These are phyloP conservation scores for Psilopsiagon aymara DNA, from an alignment of 2,113 vertebrate genomes.

Conservation along the genomic window DNA sequence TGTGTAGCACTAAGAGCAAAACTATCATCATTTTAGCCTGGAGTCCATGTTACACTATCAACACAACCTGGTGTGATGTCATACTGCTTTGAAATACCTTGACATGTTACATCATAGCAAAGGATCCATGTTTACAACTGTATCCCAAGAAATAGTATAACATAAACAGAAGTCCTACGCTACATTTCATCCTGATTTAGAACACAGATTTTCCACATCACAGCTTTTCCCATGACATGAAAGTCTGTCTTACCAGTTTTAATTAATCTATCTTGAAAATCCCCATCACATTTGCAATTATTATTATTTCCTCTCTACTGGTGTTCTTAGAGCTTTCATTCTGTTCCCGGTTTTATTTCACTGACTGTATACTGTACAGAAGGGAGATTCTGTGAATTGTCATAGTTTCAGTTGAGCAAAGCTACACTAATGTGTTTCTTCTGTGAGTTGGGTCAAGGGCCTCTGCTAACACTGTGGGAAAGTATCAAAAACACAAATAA, in stretches of 20 bases:
- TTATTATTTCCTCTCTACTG: neutral
- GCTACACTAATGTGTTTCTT: neutral
- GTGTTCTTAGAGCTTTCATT: neutral
- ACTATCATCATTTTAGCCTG: neutral
- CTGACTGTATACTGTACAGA: neutral
- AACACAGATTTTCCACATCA: neutral
- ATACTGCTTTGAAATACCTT: neutral
- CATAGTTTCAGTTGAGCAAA: neutral
- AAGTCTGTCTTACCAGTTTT: neutral
- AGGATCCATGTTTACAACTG: neutral
- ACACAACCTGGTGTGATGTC: neutral
- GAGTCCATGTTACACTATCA: neutral
- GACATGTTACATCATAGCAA: neutral
- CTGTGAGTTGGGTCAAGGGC: neutral
- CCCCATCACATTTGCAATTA: rapidly evolving
- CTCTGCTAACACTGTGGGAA: neutral
- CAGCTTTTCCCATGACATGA: neutral
- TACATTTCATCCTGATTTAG: neutral
- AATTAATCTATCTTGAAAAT: neutral
- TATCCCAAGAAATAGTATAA: neutral
- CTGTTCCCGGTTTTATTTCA: neutral
- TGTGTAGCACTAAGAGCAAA: neutral
- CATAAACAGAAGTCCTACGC: neutral
- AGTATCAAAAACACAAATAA: slow-evolving; percentile 2
- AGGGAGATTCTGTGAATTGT: neutral